These are phyloP conservation scores for Melozone crissalis DNA, from an alignment of 2,113 vertebrate genomes.

Conservation along the genomic window DNA sequence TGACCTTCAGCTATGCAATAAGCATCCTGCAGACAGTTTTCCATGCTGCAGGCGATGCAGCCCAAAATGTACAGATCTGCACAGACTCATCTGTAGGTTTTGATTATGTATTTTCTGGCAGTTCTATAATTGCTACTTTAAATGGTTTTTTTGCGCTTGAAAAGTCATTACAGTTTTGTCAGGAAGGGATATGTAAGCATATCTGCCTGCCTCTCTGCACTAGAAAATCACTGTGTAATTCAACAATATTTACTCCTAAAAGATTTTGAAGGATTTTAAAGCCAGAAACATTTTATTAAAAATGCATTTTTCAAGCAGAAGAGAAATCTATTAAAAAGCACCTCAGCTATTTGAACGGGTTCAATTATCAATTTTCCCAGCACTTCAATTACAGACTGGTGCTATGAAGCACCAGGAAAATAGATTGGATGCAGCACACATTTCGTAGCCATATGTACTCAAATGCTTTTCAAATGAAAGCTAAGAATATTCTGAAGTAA, in stretches of 20 bases:
- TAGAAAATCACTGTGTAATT: not conserved
- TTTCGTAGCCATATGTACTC: not conserved
- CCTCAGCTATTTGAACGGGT: not conserved
- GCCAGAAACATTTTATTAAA: not conserved
- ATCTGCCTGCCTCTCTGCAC: not conserved
- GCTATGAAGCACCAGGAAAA: not conserved
- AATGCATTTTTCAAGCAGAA: not conserved
- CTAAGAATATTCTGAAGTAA: not conserved
- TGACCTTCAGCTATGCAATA: not conserved
- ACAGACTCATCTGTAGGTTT: not conserved
- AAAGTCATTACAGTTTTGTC: not conserved
- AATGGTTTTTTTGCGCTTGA: not conserved
- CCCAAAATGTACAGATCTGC: not conserved
- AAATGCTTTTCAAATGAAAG: not conserved
- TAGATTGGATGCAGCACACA: not conserved
- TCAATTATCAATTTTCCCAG: not conserved
- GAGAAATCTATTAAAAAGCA: not conserved
- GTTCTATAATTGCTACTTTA: not conserved
- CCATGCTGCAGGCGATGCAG: not conserved
- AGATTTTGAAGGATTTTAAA: not conserved
- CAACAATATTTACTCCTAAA: not conserved
- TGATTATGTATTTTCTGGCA: not conserved
- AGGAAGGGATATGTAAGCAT: not conserved
- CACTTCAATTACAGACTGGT: not conserved
- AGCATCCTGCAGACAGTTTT: not conserved